These are phyloP conservation scores for Corythoichthys haematopterus DNA, from an alignment of 2,113 vertebrate genomes.

Conservation along the genomic window DNA sequence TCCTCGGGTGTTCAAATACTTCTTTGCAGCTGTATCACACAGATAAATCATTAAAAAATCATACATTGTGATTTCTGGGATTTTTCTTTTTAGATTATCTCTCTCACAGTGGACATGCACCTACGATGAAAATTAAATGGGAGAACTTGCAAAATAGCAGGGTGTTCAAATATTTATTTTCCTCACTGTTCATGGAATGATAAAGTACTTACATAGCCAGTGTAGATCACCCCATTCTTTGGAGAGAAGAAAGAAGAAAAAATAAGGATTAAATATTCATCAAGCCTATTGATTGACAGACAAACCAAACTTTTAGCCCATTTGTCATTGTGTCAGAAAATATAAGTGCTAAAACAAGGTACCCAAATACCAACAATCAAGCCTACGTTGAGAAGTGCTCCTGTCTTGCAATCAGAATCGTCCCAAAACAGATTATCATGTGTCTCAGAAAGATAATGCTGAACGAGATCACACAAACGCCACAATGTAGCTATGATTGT, in stretches of 20 bases:
- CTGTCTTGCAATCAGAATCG: not conserved
- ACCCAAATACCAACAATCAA: not conserved
- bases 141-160: too few relatives aligned
- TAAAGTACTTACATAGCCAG: conserved; percentile 81
- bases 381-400: not conserved
- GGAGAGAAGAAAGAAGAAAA: conserved; percentile 13
- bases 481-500: conserved; percentile 8
- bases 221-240: conserved; percentile 85
- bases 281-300: conserved; percentile 3
- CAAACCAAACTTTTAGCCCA: conserved; percentile 18
- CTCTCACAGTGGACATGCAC: too few relatives aligned
- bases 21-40: too few relatives aligned
- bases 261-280: not conserved
- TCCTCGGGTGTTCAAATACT: too few relatives aligned
- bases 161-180: too few relatives aligned
- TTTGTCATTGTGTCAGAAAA: conserved; percentile 4
- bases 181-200: not conserved
- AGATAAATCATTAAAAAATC: too few relatives aligned
- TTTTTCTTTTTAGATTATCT: too few relatives aligned
- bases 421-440: not conserved
- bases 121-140: too few relatives aligned
- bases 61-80: too few relatives aligned
- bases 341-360: too few relatives aligned
- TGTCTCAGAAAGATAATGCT: not conserved
- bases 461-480: not conserved